phyloP scores from a whole-genome alignment of 2,888 invertebrate genomes.

The Nemoura dubitans region DNA sequence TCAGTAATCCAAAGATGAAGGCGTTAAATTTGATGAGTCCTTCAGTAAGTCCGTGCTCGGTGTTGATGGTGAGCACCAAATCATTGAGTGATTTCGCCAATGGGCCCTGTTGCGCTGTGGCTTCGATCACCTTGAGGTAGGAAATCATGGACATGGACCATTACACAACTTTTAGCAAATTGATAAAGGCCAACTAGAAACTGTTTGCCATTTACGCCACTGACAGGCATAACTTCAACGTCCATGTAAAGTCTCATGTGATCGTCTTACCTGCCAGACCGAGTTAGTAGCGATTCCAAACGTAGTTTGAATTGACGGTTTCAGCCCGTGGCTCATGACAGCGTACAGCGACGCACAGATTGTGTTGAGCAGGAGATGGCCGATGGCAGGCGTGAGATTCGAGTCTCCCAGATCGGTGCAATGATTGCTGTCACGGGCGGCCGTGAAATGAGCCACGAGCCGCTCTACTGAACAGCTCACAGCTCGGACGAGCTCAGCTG shows the following conservation, averaged over 20 bases:
- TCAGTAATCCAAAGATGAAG: constrained; percentile 85
- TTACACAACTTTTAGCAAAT: too few species aligned
- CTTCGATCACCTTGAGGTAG: constrained; percentile 72
- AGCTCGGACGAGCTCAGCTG: constrained; percentile 71
- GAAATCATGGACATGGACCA: neutral
- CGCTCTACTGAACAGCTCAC: constrained; percentile 80
- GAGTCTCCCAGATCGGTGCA: constrained; percentile 64
- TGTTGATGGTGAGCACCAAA: constrained; percentile 82
- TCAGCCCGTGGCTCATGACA: constrained; percentile 84
- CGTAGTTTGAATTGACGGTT: constrained; percentile 80
- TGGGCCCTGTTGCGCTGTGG: constrained; percentile 86
- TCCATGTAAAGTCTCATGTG: neutral
- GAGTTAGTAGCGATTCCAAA: constrained; percentile 88
- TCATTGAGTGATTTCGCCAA: constrained; percentile 85
- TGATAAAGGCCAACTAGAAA: too few species aligned
- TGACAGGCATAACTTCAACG: too few species aligned
- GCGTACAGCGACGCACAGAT: constrained; percentile 87
- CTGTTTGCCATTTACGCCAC: neutral
- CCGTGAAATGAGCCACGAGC: constrained; percentile 76
- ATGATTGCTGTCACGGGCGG: constrained; percentile 61
- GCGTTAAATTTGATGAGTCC: constrained; percentile 89
- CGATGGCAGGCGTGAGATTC: constrained; percentile 70
- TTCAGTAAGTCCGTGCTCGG: constrained; percentile 83
- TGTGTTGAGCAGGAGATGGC: constrained; percentile 76
- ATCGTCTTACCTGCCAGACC: constrained; percentile 73